Base-by-base conservation (phyloP, 53 echinoderm and acorn worm genomes). In the Zoroaster sp. region DNA sequence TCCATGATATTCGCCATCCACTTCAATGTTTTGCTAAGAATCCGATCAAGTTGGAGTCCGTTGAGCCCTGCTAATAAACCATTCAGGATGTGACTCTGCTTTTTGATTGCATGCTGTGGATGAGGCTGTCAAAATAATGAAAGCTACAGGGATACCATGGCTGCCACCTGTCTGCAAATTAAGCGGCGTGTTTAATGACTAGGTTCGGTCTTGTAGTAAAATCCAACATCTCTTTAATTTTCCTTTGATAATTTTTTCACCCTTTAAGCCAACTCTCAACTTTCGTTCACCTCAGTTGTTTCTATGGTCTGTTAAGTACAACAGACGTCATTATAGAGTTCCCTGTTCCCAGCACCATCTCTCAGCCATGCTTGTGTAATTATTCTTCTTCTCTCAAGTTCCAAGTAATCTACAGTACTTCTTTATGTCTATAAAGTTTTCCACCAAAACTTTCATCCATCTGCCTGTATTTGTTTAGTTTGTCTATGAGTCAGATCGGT, bases 21-120 rank as follows among this genome's bases (percentile, higher is more conserved):
- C 85, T 66, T 47, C 85, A n/a, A 71, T 85, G 85, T 85, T 85
- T 85, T 85, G 85, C 85, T 85, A 85, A 85, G 85, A 70, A 46
- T 85, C 72, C 33, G 67, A 83, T 83, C 67, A 28, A 69, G 85
- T 21, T 9, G 71, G 37, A 49, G 49, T 69, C 67, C 69, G 32
- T 68, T 31, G 69, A 66, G 67, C 40, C 85, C 85, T 37, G 70
- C 85, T 66, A 66, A 85, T 85, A 85, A 85, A 85, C 67, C 66
- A 49, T 85, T 69, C 85, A 71, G 85, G 69, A 85, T 85, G 85
- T 85, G 85, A 85, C 85, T 85, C 44, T 85, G 85, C 46, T 49
- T 85, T 85, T 47, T 83, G 83, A 83, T 83, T 83, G 83, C 83
- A 14, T 68, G 69, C 83, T 71, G 49, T 41, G 70, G 85, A 71